These are phyloP conservation scores for Cercopithecus mona DNA, from an alignment of 2,113 vertebrate genomes.

Conservation along the genomic window DNA sequence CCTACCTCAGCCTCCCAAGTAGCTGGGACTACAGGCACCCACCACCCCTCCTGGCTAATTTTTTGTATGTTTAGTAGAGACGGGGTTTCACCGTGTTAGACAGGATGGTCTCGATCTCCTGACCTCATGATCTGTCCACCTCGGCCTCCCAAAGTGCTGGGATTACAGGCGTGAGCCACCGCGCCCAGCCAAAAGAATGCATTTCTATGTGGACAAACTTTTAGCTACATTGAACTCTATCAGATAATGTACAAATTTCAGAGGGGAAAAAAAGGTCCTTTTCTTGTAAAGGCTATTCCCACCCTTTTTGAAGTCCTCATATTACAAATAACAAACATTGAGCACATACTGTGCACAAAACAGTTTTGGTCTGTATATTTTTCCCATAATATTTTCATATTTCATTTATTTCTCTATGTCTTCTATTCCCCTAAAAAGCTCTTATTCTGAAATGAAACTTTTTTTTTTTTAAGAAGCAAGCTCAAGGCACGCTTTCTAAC, in stretches of 20 bases:
- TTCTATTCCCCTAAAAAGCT: not conserved
- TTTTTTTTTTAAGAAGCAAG: not conserved
- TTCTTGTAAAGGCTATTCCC: not conserved
- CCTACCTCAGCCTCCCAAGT: too few relatives aligned
- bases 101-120: too few relatives aligned
- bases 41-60: too few relatives aligned
- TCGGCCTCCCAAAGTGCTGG: too few relatives aligned
- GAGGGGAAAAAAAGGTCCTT: not conserved
- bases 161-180: too few relatives aligned
- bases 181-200: not conserved
- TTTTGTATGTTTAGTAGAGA: too few relatives aligned
- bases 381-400: not conserved
- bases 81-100: too few relatives aligned
- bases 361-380: not conserved
- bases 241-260: not conserved
- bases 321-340: not conserved
- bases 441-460: not conserved
- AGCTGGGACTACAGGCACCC: too few relatives aligned
- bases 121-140: too few relatives aligned
- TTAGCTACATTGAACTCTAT: not conserved
- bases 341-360: not conserved
- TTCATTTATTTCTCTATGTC: not conserved
- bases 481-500: not conserved
- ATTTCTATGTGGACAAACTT: not conserved
- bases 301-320: not conserved